phyloP scores from a whole-genome alignment of 2,113 vertebrate genomes.

The Prinia subflava region DNA sequence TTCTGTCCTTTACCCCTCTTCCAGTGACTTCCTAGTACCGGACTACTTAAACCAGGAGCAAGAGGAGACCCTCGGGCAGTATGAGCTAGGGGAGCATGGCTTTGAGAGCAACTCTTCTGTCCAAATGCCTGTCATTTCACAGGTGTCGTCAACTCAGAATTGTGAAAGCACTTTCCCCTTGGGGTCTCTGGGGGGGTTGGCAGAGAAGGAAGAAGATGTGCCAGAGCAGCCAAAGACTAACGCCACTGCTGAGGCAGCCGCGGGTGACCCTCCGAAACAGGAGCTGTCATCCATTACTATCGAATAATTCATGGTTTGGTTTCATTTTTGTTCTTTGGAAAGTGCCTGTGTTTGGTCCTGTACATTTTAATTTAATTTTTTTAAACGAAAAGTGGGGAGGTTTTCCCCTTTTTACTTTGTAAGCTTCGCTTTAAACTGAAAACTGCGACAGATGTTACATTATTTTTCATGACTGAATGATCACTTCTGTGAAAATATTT shows the following conservation, averaged over 20 bases:
- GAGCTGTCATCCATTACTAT: slow-evolving; percentile 90
- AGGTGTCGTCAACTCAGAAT: slow-evolving; percentile 97
- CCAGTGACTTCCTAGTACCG: slow-evolving; percentile 97
- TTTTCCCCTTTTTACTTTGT: slow-evolving; percentile 74
- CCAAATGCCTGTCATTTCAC: slow-evolving; percentile 87
- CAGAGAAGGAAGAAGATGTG: slow-evolving; percentile 80
- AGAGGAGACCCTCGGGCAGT: slow-evolving; percentile 92
- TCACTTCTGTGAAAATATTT: slow-evolving; percentile 65
- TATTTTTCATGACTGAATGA: slow-evolving; percentile 69
- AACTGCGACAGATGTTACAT: slow-evolving; percentile 63
- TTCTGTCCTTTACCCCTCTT: slow-evolving; percentile 71
- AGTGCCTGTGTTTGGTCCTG: slow-evolving; percentile 91
- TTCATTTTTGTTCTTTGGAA: slow-evolving; percentile 84
- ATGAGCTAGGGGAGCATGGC: slow-evolving; percentile 89
- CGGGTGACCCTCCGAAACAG: slow-evolving; percentile 79
- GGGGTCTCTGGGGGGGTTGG: slow-evolving; percentile 83
- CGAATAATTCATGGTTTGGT: slow-evolving; percentile 79
- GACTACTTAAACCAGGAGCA: slow-evolving; percentile 98
- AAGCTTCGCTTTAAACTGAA: slow-evolving; percentile 66
- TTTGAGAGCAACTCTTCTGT: slow-evolving; percentile 87
- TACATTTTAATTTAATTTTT: slow-evolving; percentile 80
- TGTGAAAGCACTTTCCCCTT: slow-evolving; percentile 90
- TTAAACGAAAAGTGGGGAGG: slow-evolving; percentile 45
- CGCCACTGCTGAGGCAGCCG: slow-evolving; percentile 72
- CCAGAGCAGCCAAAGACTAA: slow-evolving; percentile 80